Evolutionary conservation across 2,113 vertebrate genomes (phyloP), one percentile per base, ranked within the genome.

Genomic region (Picathartes gymnocephalus): DNA sequence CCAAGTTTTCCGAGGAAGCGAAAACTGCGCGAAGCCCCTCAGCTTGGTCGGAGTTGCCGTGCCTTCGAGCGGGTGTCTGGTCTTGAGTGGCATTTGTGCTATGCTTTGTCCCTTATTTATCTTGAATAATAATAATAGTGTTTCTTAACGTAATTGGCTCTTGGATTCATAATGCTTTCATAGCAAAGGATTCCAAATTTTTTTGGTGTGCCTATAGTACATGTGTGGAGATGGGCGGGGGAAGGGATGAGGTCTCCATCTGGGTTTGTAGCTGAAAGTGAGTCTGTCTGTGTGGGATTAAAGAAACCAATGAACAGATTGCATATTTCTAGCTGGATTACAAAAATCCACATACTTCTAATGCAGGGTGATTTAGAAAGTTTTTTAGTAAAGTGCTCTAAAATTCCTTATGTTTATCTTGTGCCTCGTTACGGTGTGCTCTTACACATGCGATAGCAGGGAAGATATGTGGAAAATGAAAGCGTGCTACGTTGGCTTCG

Each of bases 141-240:
- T 18, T 19, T 66, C 22, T 56, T 15, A 30, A 25, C 0, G 3
- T 5, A 6, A 0, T 25, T 31, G 21, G 5, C 9, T 15, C 4
- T 35, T 62, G 33, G 6, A 3, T 58, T 81, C 10, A 0, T 35
- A 18, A 5, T 33, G 1, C 2, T 61, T 54, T 12, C 0, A 0
- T 47, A 44, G 74, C n/a, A 5, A 0, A 5, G 19, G 11, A 18
- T 31, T 45, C 28, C 25, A 6, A 0, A 27, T 85, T 21, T 21
- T 21, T 21, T 11, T n/a, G 10, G 9, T 28, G 31, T 40, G 39
- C 65, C 7, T 42, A 42, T n/a, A 47, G 53, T 24, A 3, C 0
- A 0, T 21, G 35, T 15, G 51, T 35, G 21, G 53, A 22, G 40
- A 4, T 48, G 86, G 57, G 23, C 14, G 3, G 24, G 15, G 18